Conservation (phyloP, 1,140 invertebrate genomes). For the Mactra quadrangularis region DNA sequence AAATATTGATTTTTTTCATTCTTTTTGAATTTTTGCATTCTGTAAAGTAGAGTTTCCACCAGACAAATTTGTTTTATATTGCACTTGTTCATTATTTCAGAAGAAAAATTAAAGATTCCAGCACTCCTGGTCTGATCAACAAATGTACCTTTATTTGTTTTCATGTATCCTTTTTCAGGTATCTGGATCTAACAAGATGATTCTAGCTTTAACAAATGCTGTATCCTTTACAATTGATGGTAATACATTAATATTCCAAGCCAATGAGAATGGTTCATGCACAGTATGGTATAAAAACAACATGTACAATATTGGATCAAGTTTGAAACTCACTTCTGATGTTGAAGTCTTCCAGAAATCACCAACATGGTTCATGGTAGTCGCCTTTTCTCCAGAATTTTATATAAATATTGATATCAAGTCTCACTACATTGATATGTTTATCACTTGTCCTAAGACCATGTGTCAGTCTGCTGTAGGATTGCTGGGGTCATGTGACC, state of each 20-base stretch:
- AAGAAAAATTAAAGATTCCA: too few relatives aligned
- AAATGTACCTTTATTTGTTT: too few relatives aligned
- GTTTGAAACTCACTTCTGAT: constrained; percentile 7
- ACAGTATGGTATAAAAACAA: constrained; percentile 24
- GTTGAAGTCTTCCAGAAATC: constrained; percentile 20
- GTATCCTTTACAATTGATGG: constrained; percentile 17
- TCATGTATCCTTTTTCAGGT: too few relatives aligned
- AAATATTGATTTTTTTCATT: too few relatives aligned
- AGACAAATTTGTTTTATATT: too few relatives aligned
- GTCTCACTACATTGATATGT: constrained; percentile 29
- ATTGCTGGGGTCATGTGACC: constrained; percentile 37
- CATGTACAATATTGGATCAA: constrained; percentile 14
- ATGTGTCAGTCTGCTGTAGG: constrained; percentile 20
- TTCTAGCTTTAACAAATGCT: constrained; percentile 16
- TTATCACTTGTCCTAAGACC: constrained; percentile 22
- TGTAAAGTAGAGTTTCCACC: too few relatives aligned
- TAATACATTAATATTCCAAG: constrained; percentile 30
- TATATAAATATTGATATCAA: constrained; percentile 48
- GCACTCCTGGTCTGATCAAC: too few relatives aligned
- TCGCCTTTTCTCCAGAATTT: constrained; percentile 22
- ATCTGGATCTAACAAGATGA: constrained; percentile 28
- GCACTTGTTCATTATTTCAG: too few relatives aligned
- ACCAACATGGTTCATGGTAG: constrained; percentile 28
- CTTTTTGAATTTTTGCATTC: too few relatives aligned
- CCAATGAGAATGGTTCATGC: background rate